A percentile compares a stretch with the other conserved stretches of the same genome.
Evolutionary conservation across 2,113 vertebrate species (phyloP).

Genomic region (Gorilla gorilla): DNA sequence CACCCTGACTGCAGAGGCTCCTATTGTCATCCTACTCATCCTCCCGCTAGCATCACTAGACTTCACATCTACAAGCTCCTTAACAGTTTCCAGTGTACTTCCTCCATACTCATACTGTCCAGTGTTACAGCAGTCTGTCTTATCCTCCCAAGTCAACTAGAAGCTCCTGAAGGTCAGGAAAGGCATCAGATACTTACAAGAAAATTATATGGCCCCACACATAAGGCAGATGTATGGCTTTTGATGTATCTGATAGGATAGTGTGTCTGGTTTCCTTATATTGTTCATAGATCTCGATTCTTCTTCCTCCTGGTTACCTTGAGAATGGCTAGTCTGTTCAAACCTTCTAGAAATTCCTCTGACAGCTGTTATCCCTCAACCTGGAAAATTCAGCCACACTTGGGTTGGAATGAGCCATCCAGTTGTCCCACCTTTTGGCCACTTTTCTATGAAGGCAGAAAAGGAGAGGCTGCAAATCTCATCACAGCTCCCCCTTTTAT

Average conservation of each 20-base stretch:
- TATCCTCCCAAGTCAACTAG: background rate
- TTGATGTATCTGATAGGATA: background rate
- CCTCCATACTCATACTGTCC: background rate
- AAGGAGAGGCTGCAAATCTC: background rate
- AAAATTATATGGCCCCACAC: fast-evolving
- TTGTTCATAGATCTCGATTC: background rate
- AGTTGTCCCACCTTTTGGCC: background rate
- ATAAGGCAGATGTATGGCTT: background rate
- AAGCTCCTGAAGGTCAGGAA: background rate
- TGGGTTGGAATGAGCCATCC: background rate
- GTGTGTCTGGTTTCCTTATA: background rate
- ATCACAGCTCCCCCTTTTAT: background rate
- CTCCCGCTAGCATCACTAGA: fast-evolving
- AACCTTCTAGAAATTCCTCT: background rate
- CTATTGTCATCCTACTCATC: fast-evolving
- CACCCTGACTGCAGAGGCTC: background rate
- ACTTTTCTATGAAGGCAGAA: background rate
- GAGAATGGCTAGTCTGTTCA: background rate
- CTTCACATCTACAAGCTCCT: background rate
- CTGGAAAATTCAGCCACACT: background rate
- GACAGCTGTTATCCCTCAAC: background rate
- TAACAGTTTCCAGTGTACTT: fast-evolving
- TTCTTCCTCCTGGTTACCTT: background rate
- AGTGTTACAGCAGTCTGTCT: background rate
- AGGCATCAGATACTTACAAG: background rate